These are phyloP conservation scores for Pagetopsis macropterus DNA, from an alignment of 2,797 vertebrate species.

Conservation along the genomic window DNA sequence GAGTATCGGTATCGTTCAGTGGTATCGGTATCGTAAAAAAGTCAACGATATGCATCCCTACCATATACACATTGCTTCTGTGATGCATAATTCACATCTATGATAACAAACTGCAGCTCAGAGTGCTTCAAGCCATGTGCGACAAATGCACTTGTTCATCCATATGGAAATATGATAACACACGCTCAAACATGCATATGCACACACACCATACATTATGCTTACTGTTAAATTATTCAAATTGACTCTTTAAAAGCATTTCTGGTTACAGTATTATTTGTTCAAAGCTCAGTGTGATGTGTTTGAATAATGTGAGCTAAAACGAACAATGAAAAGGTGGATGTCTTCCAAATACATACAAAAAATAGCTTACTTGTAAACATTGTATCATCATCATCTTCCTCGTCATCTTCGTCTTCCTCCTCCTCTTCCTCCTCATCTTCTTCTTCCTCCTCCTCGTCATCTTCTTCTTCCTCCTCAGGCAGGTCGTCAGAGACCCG, in stretches of 20 bases:
- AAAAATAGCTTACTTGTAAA: constrained; percentile 87
- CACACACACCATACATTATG: background rate
- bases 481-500: constrained; percentile 89
- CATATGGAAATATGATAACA: background rate
- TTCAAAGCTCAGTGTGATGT: constrained; percentile 1
- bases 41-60: no score
- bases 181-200: background rate
- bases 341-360: background rate
- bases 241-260: background rate
- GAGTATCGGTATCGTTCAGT: no score
- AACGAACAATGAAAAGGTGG: background rate
- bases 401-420: constrained; percentile 64
- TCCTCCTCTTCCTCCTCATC: constrained; percentile 86
- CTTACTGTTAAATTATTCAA: background rate
- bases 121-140: constrained; percentile 8
- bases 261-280: background rate
- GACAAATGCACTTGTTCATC: background rate
- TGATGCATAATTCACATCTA: constrained; percentile 44
- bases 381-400: constrained; percentile 87
- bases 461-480: constrained; percentile 89
- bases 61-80: background rate
- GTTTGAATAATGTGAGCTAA: background rate
- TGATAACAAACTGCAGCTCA: constrained; percentile 1
- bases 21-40: no score
- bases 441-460: constrained; percentile 83